A percentile compares a stretch with the other conserved stretches of the same genome.
phyloP scores from a whole-genome alignment of 2,888 invertebrate species.

The Cryptocephalus moraei region DNA sequence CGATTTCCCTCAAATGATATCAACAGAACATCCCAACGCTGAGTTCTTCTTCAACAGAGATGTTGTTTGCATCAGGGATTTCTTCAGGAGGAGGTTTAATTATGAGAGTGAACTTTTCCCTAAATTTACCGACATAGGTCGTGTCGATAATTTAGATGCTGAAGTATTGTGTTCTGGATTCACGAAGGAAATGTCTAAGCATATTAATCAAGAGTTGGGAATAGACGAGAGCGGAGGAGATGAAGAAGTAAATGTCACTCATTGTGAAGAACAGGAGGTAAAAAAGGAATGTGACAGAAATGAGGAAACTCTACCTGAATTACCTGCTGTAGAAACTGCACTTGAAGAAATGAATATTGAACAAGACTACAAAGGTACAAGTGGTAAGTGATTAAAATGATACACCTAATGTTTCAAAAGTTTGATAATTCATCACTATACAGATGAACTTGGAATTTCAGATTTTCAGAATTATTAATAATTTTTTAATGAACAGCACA shows the following conservation, averaged over 20 bases:
- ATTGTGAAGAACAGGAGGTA: constrained; percentile 12
- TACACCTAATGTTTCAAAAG: no score
- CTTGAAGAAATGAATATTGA: background rate
- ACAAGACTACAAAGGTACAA: no score
- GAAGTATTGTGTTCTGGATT: constrained; percentile 88
- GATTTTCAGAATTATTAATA: no score
- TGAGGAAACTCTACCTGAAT: background rate
- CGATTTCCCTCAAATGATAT: constrained; percentile 99
- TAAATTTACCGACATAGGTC: constrained; percentile 61
- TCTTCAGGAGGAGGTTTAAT: constrained; percentile 66
- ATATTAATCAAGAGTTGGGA: constrained; percentile 50
- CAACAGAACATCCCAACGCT: constrained; percentile 86
- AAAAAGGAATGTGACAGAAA: constrained; percentile 1
- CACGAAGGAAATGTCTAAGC: constrained; percentile 69
- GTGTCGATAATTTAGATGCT: constrained; percentile 74
- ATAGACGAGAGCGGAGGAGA: constrained; percentile 31
- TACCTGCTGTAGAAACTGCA: background rate
- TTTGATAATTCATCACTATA: no score
- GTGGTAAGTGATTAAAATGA: no score
- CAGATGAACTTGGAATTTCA: no score
- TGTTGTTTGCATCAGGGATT: constrained; percentile 82
- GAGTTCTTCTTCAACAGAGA: constrained; percentile 92
- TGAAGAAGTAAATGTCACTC: constrained; percentile 7
- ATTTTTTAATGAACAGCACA: no score
- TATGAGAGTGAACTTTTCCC: constrained; percentile 81